A percentile compares a stretch with the other conserved stretches of the same genome.
phyloP scores from a whole-genome alignment of 2,797 vertebrate species.

The Danio aesculapii region DNA sequence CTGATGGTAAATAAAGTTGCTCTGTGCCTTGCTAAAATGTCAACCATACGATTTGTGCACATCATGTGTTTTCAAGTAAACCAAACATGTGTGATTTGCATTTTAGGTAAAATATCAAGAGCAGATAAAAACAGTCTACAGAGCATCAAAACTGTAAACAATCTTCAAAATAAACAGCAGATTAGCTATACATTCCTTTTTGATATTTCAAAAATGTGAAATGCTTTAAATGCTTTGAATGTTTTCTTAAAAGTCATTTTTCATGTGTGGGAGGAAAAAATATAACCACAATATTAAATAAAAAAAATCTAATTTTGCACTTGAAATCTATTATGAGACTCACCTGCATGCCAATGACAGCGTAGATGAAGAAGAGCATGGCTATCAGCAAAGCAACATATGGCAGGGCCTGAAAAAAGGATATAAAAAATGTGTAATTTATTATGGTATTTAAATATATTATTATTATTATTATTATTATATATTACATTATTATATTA shows the following conservation, averaged over 20 bases:
- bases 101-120: neutral
- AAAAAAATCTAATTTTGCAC: no score
- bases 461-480: no score
- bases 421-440: neutral
- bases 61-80: neutral
- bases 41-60: neutral
- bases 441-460: neutral
- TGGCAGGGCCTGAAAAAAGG: slow-evolving; percentile 86
- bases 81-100: neutral
- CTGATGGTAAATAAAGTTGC: neutral
- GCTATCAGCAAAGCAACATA: slow-evolving; percentile 98
- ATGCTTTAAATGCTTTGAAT: no score
- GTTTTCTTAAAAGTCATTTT: no score
- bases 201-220: no score
- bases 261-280: no score
- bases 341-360: slow-evolving; percentile 99
- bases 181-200: no score
- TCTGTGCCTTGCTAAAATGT: neutral
- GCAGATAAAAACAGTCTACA: no score
- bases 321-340: neutral
- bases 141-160: no score
- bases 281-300: no score
- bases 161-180: no score
- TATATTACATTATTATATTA: no score
- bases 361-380: slow-evolving; percentile 99